A percentile compares a stretch with the other conserved stretches of the same genome.
These are phyloP conservation scores for Spinus pinus DNA, from an alignment of 2,797 vertebrate genomes.

Conservation along the genomic window DNA sequence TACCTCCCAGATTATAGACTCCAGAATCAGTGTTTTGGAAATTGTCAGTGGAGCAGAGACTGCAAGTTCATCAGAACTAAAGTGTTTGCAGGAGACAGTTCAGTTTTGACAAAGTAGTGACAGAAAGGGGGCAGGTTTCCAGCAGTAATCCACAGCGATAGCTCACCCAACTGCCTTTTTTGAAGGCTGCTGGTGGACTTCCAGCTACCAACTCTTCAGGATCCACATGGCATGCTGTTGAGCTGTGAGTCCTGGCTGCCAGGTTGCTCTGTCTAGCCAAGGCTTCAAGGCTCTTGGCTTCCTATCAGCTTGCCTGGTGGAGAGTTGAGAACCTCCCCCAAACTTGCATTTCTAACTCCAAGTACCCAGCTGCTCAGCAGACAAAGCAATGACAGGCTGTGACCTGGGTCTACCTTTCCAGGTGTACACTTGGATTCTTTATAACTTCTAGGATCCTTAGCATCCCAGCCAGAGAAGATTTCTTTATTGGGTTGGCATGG, in stretches of 20 bases:
- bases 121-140: background rate
- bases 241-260: background rate
- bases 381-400: background rate
- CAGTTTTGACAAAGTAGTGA: background rate
- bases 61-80: background rate
- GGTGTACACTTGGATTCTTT: background rate
- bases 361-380: background rate
- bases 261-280: background rate
- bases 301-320: background rate
- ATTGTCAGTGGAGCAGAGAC: background rate
- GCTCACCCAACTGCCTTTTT: background rate
- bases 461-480: background rate
- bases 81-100: background rate
- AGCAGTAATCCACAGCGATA: background rate
- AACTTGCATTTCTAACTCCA: background rate
- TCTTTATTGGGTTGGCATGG: background rate
- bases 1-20: background rate
- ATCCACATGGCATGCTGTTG: background rate
- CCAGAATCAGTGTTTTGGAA: background rate
- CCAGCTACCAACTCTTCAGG: background rate
- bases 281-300: background rate
- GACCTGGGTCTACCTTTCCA: background rate
- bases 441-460: background rate
- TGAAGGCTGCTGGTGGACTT: background rate
- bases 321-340: background rate